phyloP scores from a whole-genome alignment of 2,888 invertebrate species.

The Trissonchulus sp. region DNA sequence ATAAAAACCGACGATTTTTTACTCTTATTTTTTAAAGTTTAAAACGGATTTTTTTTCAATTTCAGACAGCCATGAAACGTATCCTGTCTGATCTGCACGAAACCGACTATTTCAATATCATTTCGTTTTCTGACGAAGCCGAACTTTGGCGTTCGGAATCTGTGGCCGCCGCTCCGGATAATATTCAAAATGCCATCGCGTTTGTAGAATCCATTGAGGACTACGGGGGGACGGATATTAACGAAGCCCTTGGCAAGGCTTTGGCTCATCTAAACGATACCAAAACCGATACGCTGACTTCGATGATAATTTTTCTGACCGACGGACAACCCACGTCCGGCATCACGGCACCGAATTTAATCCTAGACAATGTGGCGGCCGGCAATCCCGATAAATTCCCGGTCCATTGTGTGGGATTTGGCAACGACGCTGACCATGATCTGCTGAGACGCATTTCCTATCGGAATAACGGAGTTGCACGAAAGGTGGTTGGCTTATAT shows the following conservation, averaged over 20 bases:
- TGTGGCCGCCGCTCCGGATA: constrained; percentile 3
- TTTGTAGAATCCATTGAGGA: constrained; percentile 19
- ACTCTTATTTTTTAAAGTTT: no score
- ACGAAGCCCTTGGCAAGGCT: constrained; percentile 33
- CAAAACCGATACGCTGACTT: constrained; percentile 21
- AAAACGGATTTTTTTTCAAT: no score
- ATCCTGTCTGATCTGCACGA: constrained; percentile 63
- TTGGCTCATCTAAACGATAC: not conserved
- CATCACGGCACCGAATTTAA: constrained; percentile 43
- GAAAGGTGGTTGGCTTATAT: constrained; percentile 59
- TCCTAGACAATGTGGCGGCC: constrained; percentile 37
- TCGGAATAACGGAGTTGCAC: constrained; percentile 64
- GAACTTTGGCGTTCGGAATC: constrained; percentile 16
- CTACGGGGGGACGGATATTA: constrained; percentile 29
- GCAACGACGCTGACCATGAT: constrained; percentile 63
- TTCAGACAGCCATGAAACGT: constrained; percentile 61
- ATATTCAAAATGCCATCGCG: constrained; percentile 16
- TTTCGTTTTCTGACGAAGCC: constrained; percentile 7
- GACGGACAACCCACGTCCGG: constrained; percentile 54
- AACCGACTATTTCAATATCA: constrained; percentile 65
- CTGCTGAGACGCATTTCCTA: constrained; percentile 64
- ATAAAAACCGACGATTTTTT: no score
- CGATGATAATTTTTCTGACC: constrained; percentile 53
- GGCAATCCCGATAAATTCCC: constrained; percentile 45
- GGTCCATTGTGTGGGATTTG: constrained; percentile 66